Percentiles rank a stretch among this genome's conserved stretches.
These are phyloP conservation scores for Chaetodon trifascialis DNA, from an alignment of 2,113 vertebrate genomes.

Conservation along the genomic window DNA sequence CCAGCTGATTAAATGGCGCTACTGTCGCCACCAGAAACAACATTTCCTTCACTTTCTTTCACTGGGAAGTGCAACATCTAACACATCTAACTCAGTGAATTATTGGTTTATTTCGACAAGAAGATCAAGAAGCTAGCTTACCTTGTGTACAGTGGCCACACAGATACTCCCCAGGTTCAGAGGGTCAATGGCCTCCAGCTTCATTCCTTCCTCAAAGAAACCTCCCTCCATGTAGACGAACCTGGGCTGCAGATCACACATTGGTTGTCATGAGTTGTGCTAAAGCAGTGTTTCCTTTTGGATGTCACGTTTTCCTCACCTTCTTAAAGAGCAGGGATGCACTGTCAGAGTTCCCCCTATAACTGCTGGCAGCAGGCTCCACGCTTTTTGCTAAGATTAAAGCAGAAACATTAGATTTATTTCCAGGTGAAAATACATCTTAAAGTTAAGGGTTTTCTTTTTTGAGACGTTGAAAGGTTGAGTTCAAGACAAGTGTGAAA, in stretches of 20 bases:
- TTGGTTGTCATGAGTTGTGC: neutral
- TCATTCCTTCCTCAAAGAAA: constrained; percentile 96
- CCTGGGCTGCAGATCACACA: constrained; percentile 84
- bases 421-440: neutral
- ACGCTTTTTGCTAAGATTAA: constrained; percentile 25
- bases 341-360: constrained; percentile 86
- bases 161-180: constrained; percentile 96
- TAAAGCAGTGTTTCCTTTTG: neutral
- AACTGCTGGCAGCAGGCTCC: neutral
- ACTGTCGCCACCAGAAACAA: too few species aligned
- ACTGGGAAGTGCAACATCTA: too few species aligned
- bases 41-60: too few species aligned
- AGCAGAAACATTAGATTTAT: neutral
- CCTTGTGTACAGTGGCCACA: constrained; percentile 96
- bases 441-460: too few species aligned
- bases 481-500: neutral
- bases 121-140: constrained; percentile 52
- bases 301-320: constrained; percentile 35
- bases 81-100: too few species aligned
- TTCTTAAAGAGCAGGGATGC: constrained; percentile 86
- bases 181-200: constrained; percentile 96
- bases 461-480: neutral
- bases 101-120: too few species aligned
- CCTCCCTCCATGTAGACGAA: constrained; percentile 91
- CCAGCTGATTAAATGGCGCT: too few species aligned